Percentiles rank a stretch among this genome's conserved stretches.
Conservation (phyloP, 2,113 vertebrate species). For the Trinectes maculatus region DNA sequence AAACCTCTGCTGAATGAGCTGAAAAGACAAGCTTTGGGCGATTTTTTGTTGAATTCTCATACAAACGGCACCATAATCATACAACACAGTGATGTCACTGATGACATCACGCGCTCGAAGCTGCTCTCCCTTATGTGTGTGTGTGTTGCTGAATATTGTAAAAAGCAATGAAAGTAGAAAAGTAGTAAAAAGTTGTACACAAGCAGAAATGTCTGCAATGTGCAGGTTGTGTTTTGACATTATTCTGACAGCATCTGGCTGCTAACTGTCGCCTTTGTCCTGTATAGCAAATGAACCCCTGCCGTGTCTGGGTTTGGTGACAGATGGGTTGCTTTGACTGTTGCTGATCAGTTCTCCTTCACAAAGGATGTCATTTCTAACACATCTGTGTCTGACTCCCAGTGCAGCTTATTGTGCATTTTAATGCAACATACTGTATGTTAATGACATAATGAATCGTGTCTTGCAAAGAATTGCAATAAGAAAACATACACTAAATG, state of each 20-base stretch:
- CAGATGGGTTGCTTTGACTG: conserved; percentile 64
- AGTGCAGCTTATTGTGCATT: conserved; percentile 6
- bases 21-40: too few relatives aligned
- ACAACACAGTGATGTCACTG: too few relatives aligned
- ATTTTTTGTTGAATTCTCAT: too few relatives aligned
- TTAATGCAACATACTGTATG: conserved; percentile 10
- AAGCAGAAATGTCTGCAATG: conserved; percentile 18
- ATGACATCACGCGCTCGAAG: too few relatives aligned
- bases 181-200: too few relatives aligned
- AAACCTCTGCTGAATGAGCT: too few relatives aligned
- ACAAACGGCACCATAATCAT: too few relatives aligned
- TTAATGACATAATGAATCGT: too few relatives aligned
- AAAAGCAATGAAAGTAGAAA: too few relatives aligned
- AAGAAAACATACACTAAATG: background rate
- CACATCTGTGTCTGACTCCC: conserved; percentile 23
- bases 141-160: too few relatives aligned
- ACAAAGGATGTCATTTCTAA: conserved; percentile 31
- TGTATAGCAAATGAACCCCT: conserved; percentile 46
- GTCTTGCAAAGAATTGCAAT: background rate
- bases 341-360: conserved; percentile 8
- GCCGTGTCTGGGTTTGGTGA: conserved; percentile 40
- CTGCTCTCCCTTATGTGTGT: too few relatives aligned
- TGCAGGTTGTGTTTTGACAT: conserved; percentile 34
- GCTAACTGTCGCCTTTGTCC: conserved; percentile 52
- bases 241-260: conserved; percentile 57